These are phyloP conservation scores for Lissocephala sabroskyi DNA, from an alignment of 2,888 invertebrate species.

Conservation along the genomic window DNA sequence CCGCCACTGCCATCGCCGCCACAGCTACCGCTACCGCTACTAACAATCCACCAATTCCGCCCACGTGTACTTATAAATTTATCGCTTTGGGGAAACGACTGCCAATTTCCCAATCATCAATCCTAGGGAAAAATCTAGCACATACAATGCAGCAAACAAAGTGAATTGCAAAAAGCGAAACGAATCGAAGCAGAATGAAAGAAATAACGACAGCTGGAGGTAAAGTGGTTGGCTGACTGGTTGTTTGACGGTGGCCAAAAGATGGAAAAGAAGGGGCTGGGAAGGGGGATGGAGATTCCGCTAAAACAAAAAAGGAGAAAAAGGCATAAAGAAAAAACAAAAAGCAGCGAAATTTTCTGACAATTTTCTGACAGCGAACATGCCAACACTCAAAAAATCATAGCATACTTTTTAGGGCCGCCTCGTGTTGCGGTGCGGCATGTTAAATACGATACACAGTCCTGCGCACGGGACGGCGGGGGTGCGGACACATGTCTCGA, in stretches of 20 bases:
- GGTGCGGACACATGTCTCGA: slow-evolving; percentile 9
- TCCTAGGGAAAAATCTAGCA: slow-evolving; percentile 54
- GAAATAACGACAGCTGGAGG: neutral
- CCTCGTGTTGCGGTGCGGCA: slow-evolving; percentile 59
- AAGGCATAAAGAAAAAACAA: no score
- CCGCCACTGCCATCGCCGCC: no score
- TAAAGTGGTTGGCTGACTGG: neutral
- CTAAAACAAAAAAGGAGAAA: no score
- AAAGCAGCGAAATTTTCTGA: no score
- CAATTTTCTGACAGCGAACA: slow-evolving; percentile 65
- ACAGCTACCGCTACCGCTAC: no score
- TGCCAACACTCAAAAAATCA: slow-evolving; percentile 60
- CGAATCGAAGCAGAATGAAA: neutral
- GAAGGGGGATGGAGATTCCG: no score
- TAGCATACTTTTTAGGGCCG: slow-evolving; percentile 32
- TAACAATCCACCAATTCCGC: slow-evolving; percentile 22
- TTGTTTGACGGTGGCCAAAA: no score
- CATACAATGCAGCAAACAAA: slow-evolving; percentile 17
- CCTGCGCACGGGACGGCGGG: neutral
- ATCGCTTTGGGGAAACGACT: slow-evolving; percentile 48
- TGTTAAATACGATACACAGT: slow-evolving; percentile 57
- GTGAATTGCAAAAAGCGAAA: no score
- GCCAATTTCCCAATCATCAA: slow-evolving; percentile 61
- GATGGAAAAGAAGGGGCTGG: no score
- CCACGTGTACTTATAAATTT: slow-evolving; percentile 29